phyloP scores from a whole-genome alignment of 2,888 invertebrate genomes.

The Petrolisthes cinctipes region DNA sequence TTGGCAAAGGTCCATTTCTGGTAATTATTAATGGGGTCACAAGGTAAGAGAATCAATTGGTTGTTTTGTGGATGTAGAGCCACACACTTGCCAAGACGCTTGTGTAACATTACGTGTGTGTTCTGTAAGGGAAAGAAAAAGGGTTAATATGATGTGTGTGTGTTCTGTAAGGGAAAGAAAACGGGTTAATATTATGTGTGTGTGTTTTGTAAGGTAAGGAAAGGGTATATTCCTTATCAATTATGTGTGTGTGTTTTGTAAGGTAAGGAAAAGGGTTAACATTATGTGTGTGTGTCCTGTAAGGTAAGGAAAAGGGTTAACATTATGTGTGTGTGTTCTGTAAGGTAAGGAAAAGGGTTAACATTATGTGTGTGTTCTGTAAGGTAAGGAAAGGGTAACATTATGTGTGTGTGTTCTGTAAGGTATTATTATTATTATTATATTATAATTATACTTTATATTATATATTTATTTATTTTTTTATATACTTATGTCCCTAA shows the following conservation, averaged over 20 bases:
- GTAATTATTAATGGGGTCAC: constrained; percentile 86
- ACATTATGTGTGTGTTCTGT: background rate
- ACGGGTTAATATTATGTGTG: background rate
- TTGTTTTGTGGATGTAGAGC: constrained; percentile 85
- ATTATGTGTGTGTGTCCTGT: background rate
- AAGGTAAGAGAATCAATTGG: constrained; percentile 83
- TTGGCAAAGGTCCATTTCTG: constrained; percentile 90
- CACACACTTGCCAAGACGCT: constrained; percentile 84
- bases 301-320: no score
- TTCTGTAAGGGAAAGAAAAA: constrained; percentile 68
- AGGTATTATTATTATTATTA: no score
- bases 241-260: background rate
- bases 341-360: no score
- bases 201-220: background rate
- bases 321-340: background rate
- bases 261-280: no score
- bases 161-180: constrained; percentile 68
- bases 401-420: background rate
- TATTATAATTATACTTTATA: no score
- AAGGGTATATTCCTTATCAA: background rate
- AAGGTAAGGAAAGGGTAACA: no score
- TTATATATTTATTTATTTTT: no score
- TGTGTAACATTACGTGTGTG: constrained; percentile 80
- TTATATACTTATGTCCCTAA: no score
- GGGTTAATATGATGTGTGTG: background rate